A percentile compares a stretch with the other conserved stretches of the same genome.
Conservation (phyloP, 2,888 invertebrate genomes). For the Clitarchus hookeri region DNA sequence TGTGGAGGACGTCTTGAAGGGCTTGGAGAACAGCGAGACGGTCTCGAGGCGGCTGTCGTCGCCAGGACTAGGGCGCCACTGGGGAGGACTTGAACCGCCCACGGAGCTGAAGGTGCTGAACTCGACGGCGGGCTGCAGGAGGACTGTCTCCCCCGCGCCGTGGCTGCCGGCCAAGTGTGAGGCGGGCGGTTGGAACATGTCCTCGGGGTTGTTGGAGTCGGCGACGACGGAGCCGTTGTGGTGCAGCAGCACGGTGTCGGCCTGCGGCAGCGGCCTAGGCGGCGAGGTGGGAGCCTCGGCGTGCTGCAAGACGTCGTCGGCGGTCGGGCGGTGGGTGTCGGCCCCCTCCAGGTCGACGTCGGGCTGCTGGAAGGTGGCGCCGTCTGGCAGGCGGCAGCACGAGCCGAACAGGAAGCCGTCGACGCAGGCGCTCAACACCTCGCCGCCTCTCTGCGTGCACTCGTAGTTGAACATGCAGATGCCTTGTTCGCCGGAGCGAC, state of each 20-base stretch:
- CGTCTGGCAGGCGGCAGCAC: constrained; percentile 75
- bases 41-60: constrained; percentile 35
- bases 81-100: background rate
- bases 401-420: constrained; percentile 92
- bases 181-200: constrained; percentile 45
- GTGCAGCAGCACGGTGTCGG: constrained; percentile 67
- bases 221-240: constrained; percentile 61
- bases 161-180: background rate
- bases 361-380: constrained; percentile 36
- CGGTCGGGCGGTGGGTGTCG: constrained; percentile 16
- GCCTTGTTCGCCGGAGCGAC: constrained; percentile 72
- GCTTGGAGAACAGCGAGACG: constrained; percentile 29
- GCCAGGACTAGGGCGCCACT: constrained; percentile 15
- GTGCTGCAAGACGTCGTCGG: constrained; percentile 27
- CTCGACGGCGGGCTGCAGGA: constrained; percentile 31
- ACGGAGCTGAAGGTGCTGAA: constrained; percentile 41
- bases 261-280: constrained; percentile 48
- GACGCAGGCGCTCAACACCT: constrained; percentile 88
- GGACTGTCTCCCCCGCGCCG: background rate
- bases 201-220: constrained; percentile 56
- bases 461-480: constrained; percentile 95
- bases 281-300: background rate
- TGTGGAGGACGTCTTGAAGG: constrained; percentile 38
- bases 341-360: constrained; percentile 28
- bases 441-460: constrained; percentile 76